A percentile compares a stretch with the other conserved stretches of the same genome.
Evolutionary conservation across 2,797 vertebrate genomes (phyloP).

Genomic region (Lagocephalus sceleratus): DNA sequence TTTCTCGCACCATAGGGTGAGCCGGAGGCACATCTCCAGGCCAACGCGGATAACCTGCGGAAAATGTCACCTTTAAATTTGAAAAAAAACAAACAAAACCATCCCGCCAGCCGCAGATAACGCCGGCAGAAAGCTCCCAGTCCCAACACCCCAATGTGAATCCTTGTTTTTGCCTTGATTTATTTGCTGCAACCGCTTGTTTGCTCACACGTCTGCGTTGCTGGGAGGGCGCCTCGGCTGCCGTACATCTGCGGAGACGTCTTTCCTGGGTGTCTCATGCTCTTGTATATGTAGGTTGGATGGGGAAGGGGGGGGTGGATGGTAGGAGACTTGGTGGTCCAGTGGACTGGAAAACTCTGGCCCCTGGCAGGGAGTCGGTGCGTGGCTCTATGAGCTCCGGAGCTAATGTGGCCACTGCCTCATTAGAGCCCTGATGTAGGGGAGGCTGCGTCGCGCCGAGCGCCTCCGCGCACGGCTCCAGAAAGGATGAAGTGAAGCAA

Average conservation of each 20-base stretch:
- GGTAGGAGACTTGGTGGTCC: constrained; percentile 59
- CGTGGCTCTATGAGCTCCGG: constrained; percentile 45
- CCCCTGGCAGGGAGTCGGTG: constrained; percentile 58
- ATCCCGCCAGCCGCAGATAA: too few relatives aligned
- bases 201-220: constrained; percentile 29
- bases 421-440: constrained; percentile 69
- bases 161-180: too few relatives aligned
- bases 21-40: too few relatives aligned
- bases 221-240: constrained; percentile 44
- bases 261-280: constrained; percentile 50
- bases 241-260: constrained; percentile 48
- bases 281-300: constrained; percentile 41
- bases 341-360: constrained; percentile 72
- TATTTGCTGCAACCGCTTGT: background rate
- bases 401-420: constrained; percentile 68
- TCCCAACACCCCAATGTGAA: too few relatives aligned
- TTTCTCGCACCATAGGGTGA: too few relatives aligned
- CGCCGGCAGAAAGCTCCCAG: too few relatives aligned
- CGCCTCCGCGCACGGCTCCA: constrained; percentile 32
- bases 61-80: too few relatives aligned
- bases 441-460: constrained; percentile 44
- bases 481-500: constrained; percentile 43
- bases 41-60: too few relatives aligned
- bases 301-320: constrained; percentile 12
- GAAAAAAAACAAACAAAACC: too few relatives aligned